A percentile compares a stretch with the other conserved stretches of the same genome.
phyloP scores from a whole-genome alignment of 2,888 invertebrate species.

The Neocrepidodera transversa region DNA sequence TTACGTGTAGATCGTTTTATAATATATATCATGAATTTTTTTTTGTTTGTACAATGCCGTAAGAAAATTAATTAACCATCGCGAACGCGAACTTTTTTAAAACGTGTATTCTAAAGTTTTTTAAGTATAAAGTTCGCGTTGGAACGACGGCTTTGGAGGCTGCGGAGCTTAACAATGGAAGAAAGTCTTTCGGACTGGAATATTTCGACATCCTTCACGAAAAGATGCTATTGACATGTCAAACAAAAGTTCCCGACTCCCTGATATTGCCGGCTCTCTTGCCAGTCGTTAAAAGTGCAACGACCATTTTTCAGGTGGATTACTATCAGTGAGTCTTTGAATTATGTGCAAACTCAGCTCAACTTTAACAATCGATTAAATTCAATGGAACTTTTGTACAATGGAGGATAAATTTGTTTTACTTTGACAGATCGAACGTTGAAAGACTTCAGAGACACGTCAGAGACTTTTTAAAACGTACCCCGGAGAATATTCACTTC shows the following conservation, averaged over 20 bases:
- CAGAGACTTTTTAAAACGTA: not conserved
- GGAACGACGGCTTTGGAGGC: too few relatives aligned
- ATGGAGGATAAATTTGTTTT: constrained; percentile 26
- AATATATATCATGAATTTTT: too few relatives aligned
- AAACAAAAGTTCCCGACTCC: constrained; percentile 25
- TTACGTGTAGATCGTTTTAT: too few relatives aligned
- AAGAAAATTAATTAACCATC: too few relatives aligned
- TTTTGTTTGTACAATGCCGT: too few relatives aligned
- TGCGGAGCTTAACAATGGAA: constrained; percentile 21
- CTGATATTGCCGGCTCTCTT: constrained; percentile 4
- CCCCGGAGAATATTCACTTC: not conserved
- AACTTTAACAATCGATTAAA: constrained; percentile 29
- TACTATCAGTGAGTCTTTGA: constrained; percentile 27
- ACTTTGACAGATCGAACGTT: constrained; percentile 18
- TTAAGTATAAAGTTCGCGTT: constrained; percentile 15
- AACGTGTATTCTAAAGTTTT: too few relatives aligned
- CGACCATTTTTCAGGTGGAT: constrained; percentile 29
- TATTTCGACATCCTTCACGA: constrained; percentile 17
- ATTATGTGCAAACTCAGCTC: constrained; percentile 25
- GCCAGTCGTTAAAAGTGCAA: constrained; percentile 24
- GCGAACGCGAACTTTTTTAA: too few relatives aligned
- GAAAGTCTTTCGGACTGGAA: constrained; percentile 16
- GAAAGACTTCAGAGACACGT: constrained; percentile 1
- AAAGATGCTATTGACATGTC: constrained; percentile 24
- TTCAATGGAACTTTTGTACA: constrained; percentile 25